These are phyloP conservation scores for Hepsetus odoe DNA, from an alignment of 2,113 vertebrate genomes.

Conservation along the genomic window DNA sequence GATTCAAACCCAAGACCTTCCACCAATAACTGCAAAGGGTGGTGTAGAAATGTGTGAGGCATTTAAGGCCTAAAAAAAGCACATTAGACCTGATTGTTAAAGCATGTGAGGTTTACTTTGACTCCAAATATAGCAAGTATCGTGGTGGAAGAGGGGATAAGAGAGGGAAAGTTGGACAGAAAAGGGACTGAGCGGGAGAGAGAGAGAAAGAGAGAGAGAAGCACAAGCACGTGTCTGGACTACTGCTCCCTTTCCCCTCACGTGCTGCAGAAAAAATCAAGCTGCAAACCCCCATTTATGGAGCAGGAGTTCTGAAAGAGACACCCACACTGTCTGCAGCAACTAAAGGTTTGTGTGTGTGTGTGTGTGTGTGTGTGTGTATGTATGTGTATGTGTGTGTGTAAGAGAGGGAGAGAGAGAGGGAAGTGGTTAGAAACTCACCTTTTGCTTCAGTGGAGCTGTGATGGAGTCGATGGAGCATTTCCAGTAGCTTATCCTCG, in stretches of 20 bases:
- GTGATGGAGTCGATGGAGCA: too few species aligned
- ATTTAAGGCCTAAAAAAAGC: too few species aligned
- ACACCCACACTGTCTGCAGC: slow-evolving; percentile 33
- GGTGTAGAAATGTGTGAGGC: too few species aligned
- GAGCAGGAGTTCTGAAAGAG: slow-evolving; percentile 21
- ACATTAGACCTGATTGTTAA: slow-evolving; percentile 19
- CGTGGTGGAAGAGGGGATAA: background rate
- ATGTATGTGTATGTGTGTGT: slow-evolving; percentile 15
- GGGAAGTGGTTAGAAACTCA: too few species aligned
- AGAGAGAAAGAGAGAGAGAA: slow-evolving; percentile 2
- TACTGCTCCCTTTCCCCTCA: slow-evolving; percentile 34
- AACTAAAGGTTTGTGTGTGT: slow-evolving; percentile 13
- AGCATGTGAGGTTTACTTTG: background rate
- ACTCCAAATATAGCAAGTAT: background rate
- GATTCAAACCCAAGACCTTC: too few species aligned
- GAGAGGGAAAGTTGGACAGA: background rate
- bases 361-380: slow-evolving; percentile 23
- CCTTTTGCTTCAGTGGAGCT: too few species aligned
- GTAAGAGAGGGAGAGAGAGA: too few species aligned
- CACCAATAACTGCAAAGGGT: too few species aligned
- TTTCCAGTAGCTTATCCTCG: too few species aligned
- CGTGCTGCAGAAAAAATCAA: slow-evolving; percentile 42
- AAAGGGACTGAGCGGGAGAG: background rate
- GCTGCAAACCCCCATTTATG: slow-evolving; percentile 41
- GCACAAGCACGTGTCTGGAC: slow-evolving; percentile 44